Conservation (phyloP, 2,113 vertebrate species). For the Strix uralensis region DNA sequence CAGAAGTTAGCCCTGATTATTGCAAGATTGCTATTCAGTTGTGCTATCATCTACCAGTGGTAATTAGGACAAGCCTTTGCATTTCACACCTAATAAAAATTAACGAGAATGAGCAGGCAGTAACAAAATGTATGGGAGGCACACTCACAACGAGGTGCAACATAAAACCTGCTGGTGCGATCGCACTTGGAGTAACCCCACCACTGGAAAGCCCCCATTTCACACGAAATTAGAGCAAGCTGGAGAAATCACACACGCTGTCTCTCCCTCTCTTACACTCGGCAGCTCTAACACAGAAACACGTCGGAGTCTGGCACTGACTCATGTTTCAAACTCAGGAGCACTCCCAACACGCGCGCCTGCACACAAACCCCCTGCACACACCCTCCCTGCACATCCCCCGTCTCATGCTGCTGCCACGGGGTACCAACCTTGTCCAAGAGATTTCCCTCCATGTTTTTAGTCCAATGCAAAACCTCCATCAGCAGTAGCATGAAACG, state of each 20-base stretch:
- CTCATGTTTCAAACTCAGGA: not conserved
- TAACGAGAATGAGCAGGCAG: not conserved
- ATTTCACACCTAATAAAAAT: conserved; percentile 2
- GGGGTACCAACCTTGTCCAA: not conserved
- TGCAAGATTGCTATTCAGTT: not conserved
- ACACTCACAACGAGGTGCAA: rapidly evolving
- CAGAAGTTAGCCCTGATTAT: not conserved
- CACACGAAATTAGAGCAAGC: not conserved
- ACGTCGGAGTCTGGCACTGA: not conserved
- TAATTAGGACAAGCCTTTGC: not conserved
- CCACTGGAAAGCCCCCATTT: not conserved
- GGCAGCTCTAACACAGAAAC: not conserved
- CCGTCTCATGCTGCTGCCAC: not conserved
- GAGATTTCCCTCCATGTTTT: not conserved
- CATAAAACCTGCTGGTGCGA: not conserved
- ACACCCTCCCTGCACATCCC: not conserved
- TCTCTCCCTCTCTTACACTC: not conserved
- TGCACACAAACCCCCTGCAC: not conserved
- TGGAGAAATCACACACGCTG: not conserved
- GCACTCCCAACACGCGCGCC: rapidly evolving
- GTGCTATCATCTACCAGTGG: not conserved
- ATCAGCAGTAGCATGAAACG: rapidly evolving
- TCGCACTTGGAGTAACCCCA: not conserved
- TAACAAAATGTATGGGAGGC: not conserved
- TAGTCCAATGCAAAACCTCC: not conserved